A percentile compares a stretch with the other conserved stretches of the same genome.
Conservation (phyloP, 2,888 invertebrate species). For the Mycalesis mineus region DNA sequence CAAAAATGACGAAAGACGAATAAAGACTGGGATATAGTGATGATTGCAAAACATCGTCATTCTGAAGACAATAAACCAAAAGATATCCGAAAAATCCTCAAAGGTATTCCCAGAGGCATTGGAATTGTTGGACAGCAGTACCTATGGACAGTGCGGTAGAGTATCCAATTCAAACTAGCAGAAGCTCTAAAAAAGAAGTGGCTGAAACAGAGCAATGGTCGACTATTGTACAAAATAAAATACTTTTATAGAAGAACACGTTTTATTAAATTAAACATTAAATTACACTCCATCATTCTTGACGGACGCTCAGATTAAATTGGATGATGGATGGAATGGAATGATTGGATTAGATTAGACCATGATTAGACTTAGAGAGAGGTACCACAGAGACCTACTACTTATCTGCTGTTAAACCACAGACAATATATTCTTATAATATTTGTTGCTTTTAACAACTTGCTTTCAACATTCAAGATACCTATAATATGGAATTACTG, state of each 20-base stretch:
- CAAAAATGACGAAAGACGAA: not conserved
- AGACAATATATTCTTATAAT: too few species aligned
- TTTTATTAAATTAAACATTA: too few species aligned
- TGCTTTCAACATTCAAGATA: not conserved
- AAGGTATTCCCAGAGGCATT: not conserved
- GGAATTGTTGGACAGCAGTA: not conserved
- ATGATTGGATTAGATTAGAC: too few species aligned
- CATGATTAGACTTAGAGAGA: too few species aligned
- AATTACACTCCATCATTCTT: too few species aligned
- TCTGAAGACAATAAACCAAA: not conserved
- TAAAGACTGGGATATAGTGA: not conserved
- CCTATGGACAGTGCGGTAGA: not conserved
- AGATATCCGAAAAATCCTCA: not conserved
- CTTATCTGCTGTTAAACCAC: too few species aligned
- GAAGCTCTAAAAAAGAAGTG: not conserved
- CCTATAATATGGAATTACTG: not conserved
- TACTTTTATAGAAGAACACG: too few species aligned
- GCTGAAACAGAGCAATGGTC: not conserved
- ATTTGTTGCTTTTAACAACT: not conserved
- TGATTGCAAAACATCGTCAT: not conserved
- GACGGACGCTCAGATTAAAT: too few species aligned
- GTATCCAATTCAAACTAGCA: not conserved
- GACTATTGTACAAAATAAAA: too few species aligned
- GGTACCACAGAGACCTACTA: too few species aligned
- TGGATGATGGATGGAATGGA: too few species aligned